phyloP scores from a whole-genome alignment of 2,113 vertebrate species.

The Ciconia maguari region DNA sequence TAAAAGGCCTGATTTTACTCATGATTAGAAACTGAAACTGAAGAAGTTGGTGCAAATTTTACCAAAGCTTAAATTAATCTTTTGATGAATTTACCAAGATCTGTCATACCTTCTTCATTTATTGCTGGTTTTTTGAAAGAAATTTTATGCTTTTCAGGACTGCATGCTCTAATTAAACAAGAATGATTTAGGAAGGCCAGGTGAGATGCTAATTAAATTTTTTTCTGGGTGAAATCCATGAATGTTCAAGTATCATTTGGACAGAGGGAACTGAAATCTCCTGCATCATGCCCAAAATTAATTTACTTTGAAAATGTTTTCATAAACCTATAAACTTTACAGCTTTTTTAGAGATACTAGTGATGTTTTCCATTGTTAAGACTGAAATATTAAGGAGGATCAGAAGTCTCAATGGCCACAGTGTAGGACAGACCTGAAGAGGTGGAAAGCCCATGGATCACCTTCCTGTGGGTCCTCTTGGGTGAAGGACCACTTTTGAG shows the following conservation, averaged over 20 bases:
- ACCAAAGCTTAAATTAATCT: neutral
- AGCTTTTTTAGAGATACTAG: neutral
- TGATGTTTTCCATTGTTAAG: neutral
- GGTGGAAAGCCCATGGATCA: neutral
- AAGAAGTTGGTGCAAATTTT: neutral
- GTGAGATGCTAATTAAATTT: neutral
- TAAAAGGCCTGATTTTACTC: neutral
- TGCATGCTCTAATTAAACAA: neutral
- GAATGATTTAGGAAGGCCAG: neutral
- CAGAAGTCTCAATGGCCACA: neutral
- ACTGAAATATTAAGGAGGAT: neutral
- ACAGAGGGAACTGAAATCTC: neutral
- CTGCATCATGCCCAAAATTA: neutral
- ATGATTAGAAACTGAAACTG: neutral
- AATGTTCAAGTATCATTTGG: neutral
- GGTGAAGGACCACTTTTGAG: neutral
- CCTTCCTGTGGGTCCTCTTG: neutral
- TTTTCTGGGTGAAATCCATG: neutral
- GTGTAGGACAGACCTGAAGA: neutral
- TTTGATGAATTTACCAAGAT: neutral
- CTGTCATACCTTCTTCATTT: neutral
- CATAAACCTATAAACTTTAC: neutral
- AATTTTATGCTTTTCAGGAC: neutral
- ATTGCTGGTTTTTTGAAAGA: neutral
- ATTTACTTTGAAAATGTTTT: neutral